Conservation (phyloP, 92 coral and sea anemone species). For the Desmophyllum pertusum region DNA sequence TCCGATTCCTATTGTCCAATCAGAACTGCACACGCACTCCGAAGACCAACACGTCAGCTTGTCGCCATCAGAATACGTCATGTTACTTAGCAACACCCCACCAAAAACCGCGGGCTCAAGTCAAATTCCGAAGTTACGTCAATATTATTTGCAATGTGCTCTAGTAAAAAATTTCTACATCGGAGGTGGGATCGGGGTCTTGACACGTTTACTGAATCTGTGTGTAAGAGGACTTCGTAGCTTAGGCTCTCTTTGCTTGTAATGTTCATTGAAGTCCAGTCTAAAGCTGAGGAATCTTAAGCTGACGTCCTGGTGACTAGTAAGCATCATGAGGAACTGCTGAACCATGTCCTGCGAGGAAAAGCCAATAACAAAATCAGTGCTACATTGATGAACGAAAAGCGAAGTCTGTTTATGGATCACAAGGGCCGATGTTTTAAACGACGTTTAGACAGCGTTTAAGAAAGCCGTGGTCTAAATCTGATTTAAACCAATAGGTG, state of each 20-base stretch:
- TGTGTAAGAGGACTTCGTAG: slow-evolving; percentile 94
- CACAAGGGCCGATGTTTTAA: too few relatives aligned
- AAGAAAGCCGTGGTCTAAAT: too few relatives aligned
- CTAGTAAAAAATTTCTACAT: not conserved
- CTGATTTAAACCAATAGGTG: too few relatives aligned
- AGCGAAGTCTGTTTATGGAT: not conserved
- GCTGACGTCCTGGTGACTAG: slow-evolving; percentile 97
- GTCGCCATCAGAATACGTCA: not conserved
- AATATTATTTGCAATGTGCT: not conserved
- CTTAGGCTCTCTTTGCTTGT: slow-evolving; percentile 97
- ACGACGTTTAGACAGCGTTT: too few relatives aligned
- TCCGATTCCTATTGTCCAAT: not conserved
- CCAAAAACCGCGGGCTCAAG: not conserved
- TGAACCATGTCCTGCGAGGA: slow-evolving; percentile 90
- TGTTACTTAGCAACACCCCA: not conserved
- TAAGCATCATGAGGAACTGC: slow-evolving; percentile 95
- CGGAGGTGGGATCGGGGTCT: slow-evolving; percentile 40
- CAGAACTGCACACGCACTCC: not conserved
- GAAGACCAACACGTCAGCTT: not conserved
- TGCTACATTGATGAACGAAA: not conserved
- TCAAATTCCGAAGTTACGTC: not conserved
- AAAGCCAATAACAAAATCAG: not conserved
- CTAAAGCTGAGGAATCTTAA: slow-evolving; percentile 96
- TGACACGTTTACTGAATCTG: slow-evolving; percentile 86
- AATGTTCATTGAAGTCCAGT: slow-evolving; percentile 98